Conservation (phyloP, 2,113 vertebrate genomes). For the Fukomys damarensis region DNA sequence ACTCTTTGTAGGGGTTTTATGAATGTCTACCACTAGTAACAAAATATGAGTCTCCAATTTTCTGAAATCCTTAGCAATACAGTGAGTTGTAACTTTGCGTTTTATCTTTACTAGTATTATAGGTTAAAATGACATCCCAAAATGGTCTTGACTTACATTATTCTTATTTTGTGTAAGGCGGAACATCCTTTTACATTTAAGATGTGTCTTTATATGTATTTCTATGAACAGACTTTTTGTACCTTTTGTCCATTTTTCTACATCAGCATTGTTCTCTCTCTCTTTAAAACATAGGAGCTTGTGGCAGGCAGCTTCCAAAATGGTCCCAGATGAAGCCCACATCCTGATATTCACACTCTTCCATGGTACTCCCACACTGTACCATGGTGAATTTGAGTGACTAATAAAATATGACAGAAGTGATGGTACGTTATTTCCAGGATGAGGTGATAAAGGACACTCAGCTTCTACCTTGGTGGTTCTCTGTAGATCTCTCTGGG, state of each 20-base stretch:
- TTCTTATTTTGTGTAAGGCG: slow-evolving; percentile 35
- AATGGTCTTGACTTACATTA: slow-evolving; percentile 25
- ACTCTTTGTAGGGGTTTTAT: slow-evolving; percentile 45
- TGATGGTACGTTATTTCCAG: neutral
- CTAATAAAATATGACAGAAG: neutral
- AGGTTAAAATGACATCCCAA: neutral
- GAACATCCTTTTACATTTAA: slow-evolving; percentile 4
- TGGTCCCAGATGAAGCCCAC: neutral
- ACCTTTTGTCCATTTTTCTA: neutral
- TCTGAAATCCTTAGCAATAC: neutral
- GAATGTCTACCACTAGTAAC: neutral
- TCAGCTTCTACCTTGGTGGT: neutral
- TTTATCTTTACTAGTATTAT: neutral
- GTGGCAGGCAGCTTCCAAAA: neutral
- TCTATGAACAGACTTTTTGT: neutral
- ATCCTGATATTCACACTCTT: neutral
- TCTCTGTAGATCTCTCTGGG: neutral
- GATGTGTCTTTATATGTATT: neutral
- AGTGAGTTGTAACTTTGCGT: neutral
- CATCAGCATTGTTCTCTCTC: neutral
- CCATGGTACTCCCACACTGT: too few relatives aligned
- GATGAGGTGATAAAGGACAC: neutral
- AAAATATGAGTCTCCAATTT: neutral
- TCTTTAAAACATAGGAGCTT: neutral
- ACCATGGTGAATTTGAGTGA: neutral